These are phyloP conservation scores for Camelus bactrianus DNA, from an alignment of 2,113 vertebrate genomes.

Conservation along the genomic window DNA sequence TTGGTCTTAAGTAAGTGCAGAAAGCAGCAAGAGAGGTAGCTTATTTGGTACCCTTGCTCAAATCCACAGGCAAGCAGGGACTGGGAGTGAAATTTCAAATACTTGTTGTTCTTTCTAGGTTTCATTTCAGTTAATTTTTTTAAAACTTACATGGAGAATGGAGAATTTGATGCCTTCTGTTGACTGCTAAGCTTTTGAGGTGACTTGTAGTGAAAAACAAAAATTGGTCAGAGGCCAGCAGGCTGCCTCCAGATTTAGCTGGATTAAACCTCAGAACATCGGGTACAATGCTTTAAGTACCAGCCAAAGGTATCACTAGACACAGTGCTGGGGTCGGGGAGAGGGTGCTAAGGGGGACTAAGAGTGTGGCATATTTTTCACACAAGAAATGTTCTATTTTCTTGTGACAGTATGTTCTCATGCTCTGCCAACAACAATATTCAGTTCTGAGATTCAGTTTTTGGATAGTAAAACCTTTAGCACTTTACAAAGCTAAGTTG, in stretches of 20 bases:
- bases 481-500: conserved; percentile 42
- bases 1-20: background rate
- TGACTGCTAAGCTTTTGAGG: background rate
- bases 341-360: background rate
- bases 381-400: background rate
- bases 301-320: background rate
- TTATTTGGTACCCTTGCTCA: background rate
- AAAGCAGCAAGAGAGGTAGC: background rate
- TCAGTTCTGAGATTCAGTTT: conserved; percentile 6
- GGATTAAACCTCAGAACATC: background rate
- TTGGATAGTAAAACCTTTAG: background rate
- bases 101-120: background rate
- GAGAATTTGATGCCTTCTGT: background rate
- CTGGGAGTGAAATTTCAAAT: background rate
- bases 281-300: background rate
- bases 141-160: background rate
- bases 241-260: background rate
- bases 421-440: conserved; percentile 41
- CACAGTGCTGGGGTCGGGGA: background rate
- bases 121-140: conserved; percentile 42
- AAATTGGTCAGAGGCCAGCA: background rate
- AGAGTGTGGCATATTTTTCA: background rate
- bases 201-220: background rate
- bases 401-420: background rate
- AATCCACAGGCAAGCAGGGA: background rate